Evolutionary conservation across 2,797 vertebrate species (phyloP).

Genomic region (Aeoliscus strigatus): DNA sequence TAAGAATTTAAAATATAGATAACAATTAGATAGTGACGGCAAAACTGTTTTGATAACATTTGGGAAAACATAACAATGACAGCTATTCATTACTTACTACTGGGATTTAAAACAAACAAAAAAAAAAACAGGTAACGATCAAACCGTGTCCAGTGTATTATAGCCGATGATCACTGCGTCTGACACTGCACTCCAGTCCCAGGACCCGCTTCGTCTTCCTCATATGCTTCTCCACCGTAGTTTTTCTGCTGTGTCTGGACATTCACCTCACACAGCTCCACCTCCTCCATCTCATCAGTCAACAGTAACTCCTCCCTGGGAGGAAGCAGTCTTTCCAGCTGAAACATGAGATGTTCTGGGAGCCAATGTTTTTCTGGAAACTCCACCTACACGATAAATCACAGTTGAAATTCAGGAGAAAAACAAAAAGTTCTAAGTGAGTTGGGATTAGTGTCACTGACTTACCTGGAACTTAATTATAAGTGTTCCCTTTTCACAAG

Average conservation of each 20-base stretch:
- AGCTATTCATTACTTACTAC: neutral
- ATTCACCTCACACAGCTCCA: constrained; percentile 84
- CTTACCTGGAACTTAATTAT: constrained; percentile 87
- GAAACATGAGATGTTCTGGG: constrained; percentile 79
- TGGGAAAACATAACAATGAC: constrained; percentile 4
- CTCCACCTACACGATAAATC: constrained; percentile 73
- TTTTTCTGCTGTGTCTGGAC: constrained; percentile 68
- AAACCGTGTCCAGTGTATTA: neutral
- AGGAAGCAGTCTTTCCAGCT: constrained; percentile 87
- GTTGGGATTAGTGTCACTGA: neutral
- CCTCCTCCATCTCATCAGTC: constrained; percentile 92
- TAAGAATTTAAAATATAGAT: constrained; percentile 21
- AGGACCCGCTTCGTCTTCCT: constrained; percentile 82
- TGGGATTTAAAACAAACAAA: neutral
- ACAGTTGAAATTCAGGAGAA: neutral
- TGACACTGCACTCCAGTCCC: constrained; percentile 88
- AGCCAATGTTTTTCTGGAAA: constrained; percentile 92
- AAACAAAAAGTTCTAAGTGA: too few species aligned
- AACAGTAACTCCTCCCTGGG: constrained; percentile 81
- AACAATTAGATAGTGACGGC: constrained; percentile 12
- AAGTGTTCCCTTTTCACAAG: constrained; percentile 85
- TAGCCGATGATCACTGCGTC: constrained; percentile 72
- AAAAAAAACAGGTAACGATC: constrained; percentile 2
- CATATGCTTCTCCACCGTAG: constrained; percentile 78
- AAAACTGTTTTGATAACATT: constrained; percentile 13